phyloP scores from a whole-genome alignment of 2,888 invertebrate species.

The Drosophila testacea region DNA sequence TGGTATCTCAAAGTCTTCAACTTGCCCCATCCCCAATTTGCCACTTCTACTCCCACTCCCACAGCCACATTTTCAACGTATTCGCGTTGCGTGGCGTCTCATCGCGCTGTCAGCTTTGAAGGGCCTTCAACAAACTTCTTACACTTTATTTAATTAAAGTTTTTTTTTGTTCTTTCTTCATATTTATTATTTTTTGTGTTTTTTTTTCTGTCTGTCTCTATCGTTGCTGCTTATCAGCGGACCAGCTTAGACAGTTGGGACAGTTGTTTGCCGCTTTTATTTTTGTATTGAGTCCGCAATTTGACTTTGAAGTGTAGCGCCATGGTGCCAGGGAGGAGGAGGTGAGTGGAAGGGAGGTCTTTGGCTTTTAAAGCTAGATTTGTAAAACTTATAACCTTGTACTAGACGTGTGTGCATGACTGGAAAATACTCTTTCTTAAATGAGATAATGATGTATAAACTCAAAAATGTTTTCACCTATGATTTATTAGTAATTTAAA shows the following conservation, averaged over 20 bases:
- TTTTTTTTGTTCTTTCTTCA: conserved; percentile 47
- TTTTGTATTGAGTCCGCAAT: conserved; percentile 64
- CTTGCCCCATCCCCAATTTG: neutral
- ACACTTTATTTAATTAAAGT: conserved; percentile 79
- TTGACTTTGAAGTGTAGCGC: conserved; percentile 75
- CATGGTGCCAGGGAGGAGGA: conserved; percentile 1
- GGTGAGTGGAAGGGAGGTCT: neutral
- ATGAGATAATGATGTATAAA: neutral
- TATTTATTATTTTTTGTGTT: conserved; percentile 29
- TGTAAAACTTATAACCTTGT: conserved; percentile 8
- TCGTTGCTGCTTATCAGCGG: conserved; percentile 65
- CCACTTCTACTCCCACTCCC: neutral
- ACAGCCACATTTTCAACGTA: neutral
- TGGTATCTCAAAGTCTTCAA: conserved; percentile 14
- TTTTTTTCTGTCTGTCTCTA: conserved; percentile 52
- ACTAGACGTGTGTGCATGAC: neutral
- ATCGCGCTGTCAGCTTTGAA: conserved; percentile 51
- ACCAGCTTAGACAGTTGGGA: conserved; percentile 69
- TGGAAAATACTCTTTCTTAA: conserved; percentile 4
- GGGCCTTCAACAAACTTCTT: conserved; percentile 70
- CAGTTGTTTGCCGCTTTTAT: conserved; percentile 70
- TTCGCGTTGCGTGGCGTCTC: conserved; percentile 1
- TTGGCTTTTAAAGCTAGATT: conserved; percentile 24
- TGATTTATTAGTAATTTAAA: too few species aligned
- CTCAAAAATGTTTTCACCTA: neutral